phyloP scores from a whole-genome alignment of 2,113 vertebrate genomes.

The Suncus etruscus region DNA sequence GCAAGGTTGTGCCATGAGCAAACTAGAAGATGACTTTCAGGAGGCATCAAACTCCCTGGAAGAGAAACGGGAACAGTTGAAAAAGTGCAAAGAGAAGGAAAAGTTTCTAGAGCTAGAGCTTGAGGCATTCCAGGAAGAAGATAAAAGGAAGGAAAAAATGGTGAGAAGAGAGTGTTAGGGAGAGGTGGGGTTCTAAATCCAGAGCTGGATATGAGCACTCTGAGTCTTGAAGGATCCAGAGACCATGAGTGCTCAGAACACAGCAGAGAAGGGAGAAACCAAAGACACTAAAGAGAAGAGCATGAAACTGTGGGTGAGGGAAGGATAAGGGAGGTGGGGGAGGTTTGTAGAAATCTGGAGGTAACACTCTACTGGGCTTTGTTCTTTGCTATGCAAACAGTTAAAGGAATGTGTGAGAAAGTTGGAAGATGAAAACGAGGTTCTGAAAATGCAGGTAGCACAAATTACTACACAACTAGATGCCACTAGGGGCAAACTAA shows the following conservation, averaged over 20 bases:
- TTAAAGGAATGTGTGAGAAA: conserved; percentile 71
- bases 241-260: background rate
- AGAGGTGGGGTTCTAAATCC: background rate
- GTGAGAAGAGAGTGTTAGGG: conserved; percentile 65
- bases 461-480: conserved; percentile 75
- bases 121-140: conserved; percentile 69
- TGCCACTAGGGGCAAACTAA: conserved; percentile 11
- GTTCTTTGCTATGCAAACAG: conserved; percentile 50
- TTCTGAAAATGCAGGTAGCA: conserved; percentile 73
- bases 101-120: conserved; percentile 71
- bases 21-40: conserved; percentile 78
- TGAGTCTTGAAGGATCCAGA: background rate
- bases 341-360: background rate
- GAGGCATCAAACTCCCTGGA: conserved; percentile 68
- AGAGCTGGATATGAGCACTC: background rate
- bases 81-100: conserved; percentile 67
- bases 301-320: background rate
- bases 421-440: conserved; percentile 80
- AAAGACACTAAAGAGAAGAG: background rate
- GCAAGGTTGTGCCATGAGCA: conserved; percentile 32
- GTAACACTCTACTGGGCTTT: conserved; percentile 42
- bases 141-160: conserved; percentile 72
- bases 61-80: conserved; percentile 76
- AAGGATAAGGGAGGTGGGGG: background rate
- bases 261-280: background rate